Evolutionary conservation across 2,113 vertebrate species (phyloP).

Genomic region (Percina caprodes): DNA sequence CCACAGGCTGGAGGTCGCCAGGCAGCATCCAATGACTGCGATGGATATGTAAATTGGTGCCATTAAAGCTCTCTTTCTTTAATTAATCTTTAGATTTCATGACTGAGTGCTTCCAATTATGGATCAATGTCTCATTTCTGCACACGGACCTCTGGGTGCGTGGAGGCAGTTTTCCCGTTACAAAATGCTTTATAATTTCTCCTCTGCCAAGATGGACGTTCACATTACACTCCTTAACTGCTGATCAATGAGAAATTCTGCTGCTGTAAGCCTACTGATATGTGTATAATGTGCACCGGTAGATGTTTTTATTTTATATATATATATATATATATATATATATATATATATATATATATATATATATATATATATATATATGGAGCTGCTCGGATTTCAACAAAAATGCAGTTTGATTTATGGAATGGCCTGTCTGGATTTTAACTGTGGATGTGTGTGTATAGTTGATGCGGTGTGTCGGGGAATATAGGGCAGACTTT

Average conservation of each 20-base stretch:
- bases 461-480: constrained; percentile 15
- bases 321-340: too few relatives aligned
- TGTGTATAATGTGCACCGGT: constrained; percentile 13
- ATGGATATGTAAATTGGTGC: constrained; percentile 78
- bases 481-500: constrained; percentile 25
- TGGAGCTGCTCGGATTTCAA: constrained; percentile 19
- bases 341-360: too few relatives aligned
- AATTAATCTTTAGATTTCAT: constrained; percentile 85
- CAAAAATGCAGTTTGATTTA: constrained; percentile 31
- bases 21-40: constrained; percentile 55
- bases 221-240: constrained; percentile 49
- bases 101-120: constrained; percentile 83
- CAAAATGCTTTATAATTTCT: constrained; percentile 75
- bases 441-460: constrained; percentile 15
- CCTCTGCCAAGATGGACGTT: constrained; percentile 46
- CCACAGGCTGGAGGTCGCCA: constrained; percentile 43
- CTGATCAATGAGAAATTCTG: constrained; percentile 64
- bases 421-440: constrained; percentile 22
- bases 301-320: constrained; percentile 1
- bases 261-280: constrained; percentile 43
- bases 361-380: not conserved
- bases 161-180: constrained; percentile 57
- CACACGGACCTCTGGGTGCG: constrained; percentile 63
- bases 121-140: constrained; percentile 85
- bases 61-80: constrained; percentile 82